phyloP scores from a whole-genome alignment of 2,888 invertebrate species.

The Podabrus alpinus region DNA sequence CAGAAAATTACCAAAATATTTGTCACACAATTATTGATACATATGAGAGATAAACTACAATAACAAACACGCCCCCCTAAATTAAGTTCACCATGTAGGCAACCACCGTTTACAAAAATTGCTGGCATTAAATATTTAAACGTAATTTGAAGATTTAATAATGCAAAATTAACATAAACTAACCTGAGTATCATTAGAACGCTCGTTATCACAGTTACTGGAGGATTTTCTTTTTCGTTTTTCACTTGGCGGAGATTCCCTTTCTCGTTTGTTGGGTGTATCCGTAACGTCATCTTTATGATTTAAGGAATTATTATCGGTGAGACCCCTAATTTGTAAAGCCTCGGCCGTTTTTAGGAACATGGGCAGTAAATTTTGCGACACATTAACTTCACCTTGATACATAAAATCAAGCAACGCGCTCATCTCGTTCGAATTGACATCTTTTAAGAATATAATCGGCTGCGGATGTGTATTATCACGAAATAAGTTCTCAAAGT shows the following conservation, averaged over 20 bases:
- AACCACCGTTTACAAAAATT: background rate
- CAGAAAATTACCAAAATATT: background rate
- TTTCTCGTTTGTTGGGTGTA: conserved; percentile 46
- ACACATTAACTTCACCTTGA: conserved; percentile 80
- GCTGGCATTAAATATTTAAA: background rate
- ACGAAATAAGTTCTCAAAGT: conserved; percentile 89
- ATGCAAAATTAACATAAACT: conserved; percentile 23
- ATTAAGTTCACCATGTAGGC: background rate
- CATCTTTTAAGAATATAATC: conserved; percentile 91
- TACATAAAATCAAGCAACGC: conserved; percentile 92
- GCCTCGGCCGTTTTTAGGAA: conserved; percentile 92
- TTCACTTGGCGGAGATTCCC: conserved; percentile 58
- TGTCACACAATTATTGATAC: background rate
- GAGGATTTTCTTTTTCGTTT: conserved; percentile 69
- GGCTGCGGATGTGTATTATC: conserved; percentile 89
- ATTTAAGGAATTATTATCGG: conserved; percentile 76
- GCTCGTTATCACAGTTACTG: conserved; percentile 71
- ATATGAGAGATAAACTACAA: background rate
- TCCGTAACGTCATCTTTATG: conserved; percentile 49
- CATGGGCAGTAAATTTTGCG: conserved; percentile 87
- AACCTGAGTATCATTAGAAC: conserved; percentile 73
- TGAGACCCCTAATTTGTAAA: conserved; percentile 86
- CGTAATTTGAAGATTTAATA: background rate
- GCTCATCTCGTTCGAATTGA: conserved; percentile 86
- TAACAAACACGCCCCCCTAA: background rate